Evolutionary conservation across 1,140 invertebrate genomes (phyloP).

Genomic region (Neodiprion lecontei): DNA sequence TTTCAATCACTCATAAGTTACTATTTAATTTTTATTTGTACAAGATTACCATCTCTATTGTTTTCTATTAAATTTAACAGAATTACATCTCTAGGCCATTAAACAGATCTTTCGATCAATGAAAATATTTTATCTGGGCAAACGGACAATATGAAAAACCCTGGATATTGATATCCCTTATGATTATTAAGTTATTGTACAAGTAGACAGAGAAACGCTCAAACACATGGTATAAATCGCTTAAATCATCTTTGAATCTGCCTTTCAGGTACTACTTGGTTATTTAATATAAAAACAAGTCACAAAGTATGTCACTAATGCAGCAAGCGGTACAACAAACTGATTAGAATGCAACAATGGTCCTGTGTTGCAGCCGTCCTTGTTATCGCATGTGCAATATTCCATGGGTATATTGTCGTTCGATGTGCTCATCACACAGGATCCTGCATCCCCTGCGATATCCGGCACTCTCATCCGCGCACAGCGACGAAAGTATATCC

Average conservation of each 20-base stretch:
- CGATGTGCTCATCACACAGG: slow-evolving; percentile 88
- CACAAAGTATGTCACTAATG: not conserved
- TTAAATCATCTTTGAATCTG: not conserved
- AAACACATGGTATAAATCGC: not conserved
- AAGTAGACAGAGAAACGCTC: not conserved
- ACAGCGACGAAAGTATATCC: slow-evolving; percentile 89
- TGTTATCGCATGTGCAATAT: slow-evolving; percentile 91
- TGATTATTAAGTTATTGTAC: not conserved
- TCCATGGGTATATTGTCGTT: slow-evolving; percentile 94
- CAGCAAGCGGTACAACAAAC: not conserved
- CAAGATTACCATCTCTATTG: no score
- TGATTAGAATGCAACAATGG: slow-evolving; percentile 19
- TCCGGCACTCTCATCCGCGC: slow-evolving; percentile 90
- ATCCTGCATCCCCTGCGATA: slow-evolving; percentile 87
- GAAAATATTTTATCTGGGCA: not conserved
- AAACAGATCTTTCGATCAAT: no score
- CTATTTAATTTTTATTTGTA: no score
- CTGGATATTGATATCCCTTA: not conserved
- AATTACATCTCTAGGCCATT: no score
- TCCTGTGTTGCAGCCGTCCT: slow-evolving; percentile 86
- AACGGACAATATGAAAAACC: not conserved
- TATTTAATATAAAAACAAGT: not conserved
- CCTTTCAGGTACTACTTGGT: not conserved
- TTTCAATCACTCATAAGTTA: no score
- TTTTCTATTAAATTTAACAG: no score